Evolutionary conservation across 2,888 invertebrate species (phyloP).

Genomic region (Acronicta psi): DNA sequence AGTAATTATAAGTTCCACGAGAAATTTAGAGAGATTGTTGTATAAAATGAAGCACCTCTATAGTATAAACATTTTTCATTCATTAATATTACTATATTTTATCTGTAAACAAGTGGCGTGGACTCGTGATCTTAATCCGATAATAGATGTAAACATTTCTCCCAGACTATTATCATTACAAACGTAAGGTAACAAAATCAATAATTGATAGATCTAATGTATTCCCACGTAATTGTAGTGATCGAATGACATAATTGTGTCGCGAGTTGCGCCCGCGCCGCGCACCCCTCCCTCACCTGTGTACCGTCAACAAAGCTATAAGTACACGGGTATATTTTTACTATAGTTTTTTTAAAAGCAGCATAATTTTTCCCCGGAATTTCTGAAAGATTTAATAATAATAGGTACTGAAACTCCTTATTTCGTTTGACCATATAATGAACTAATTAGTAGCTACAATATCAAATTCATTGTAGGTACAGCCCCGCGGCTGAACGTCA

Average conservation of each 20-base stretch:
- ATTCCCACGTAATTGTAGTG: slow-evolving; percentile 79
- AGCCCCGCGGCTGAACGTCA: not conserved
- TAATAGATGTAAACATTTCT: slow-evolving; percentile 39
- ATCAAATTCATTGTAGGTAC: no score
- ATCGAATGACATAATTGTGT: slow-evolving; percentile 76
- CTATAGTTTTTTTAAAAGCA: no score
- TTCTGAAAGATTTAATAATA: no score
- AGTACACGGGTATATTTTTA: not conserved
- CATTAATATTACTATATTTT: no score
- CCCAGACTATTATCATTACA: slow-evolving; percentile 27
- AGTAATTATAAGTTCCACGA: no score
- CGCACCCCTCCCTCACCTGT: slow-evolving; percentile 25
- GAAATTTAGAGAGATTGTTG: not conserved
- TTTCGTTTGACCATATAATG: no score
- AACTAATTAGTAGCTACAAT: no score
- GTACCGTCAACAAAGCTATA: slow-evolving; percentile 56
- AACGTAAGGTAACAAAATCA: slow-evolving; percentile 35
- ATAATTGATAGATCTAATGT: slow-evolving; percentile 60
- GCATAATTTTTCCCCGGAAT: no score
- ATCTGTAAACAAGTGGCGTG: no score
- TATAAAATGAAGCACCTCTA: not conserved
- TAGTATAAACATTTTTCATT: no score
- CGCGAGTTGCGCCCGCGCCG: slow-evolving; percentile 53
- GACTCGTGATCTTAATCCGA: slow-evolving; percentile 3
- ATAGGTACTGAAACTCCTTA: no score